phyloP scores from a whole-genome alignment of 1,140 invertebrate species.

The Papilio glaucus region DNA sequence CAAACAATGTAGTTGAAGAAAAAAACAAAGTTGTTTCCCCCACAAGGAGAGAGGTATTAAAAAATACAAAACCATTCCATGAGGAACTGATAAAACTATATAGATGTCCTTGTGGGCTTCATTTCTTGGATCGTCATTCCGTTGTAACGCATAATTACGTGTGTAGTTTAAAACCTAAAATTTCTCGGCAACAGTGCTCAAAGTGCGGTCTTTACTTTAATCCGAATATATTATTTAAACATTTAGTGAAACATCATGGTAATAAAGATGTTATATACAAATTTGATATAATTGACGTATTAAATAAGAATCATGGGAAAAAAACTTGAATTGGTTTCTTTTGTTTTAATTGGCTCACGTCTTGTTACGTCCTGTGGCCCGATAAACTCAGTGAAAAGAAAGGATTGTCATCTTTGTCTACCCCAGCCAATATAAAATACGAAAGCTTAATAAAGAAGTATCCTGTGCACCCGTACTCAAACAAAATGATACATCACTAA shows the following conservation, averaged over 20 bases:
- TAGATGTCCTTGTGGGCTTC: slow-evolving; percentile 61
- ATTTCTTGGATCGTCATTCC: slow-evolving; percentile 50
- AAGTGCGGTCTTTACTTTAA: slow-evolving; percentile 63
- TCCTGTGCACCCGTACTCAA: too few relatives aligned
- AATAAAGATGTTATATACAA: slow-evolving; percentile 52
- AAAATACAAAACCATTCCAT: not conserved
- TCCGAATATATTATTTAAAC: slow-evolving; percentile 59
- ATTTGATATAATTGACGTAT: slow-evolving; percentile 51
- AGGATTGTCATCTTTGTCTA: too few relatives aligned
- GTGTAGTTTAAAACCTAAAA: slow-evolving; percentile 7
- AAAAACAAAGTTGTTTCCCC: not conserved
- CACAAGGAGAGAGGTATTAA: not conserved
- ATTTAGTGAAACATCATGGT: slow-evolving; percentile 63
- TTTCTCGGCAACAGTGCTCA: slow-evolving; percentile 53
- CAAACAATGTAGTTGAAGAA: slow-evolving; percentile 30
- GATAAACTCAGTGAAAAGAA: too few relatives aligned
- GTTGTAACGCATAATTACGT: not conserved
- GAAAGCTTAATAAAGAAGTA: too few relatives aligned
- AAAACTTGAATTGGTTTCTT: not conserved
- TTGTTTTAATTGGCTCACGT: not conserved
- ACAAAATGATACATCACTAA: too few relatives aligned
- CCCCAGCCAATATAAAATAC: too few relatives aligned
- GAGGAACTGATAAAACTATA: slow-evolving; percentile 51
- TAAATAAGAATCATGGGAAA: not conserved
- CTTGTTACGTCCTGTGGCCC: not conserved